Evolutionary conservation across 2,113 vertebrate genomes (phyloP), one percentile per base, ranked within the genome.

Genomic region (Hucho hucho): DNA sequence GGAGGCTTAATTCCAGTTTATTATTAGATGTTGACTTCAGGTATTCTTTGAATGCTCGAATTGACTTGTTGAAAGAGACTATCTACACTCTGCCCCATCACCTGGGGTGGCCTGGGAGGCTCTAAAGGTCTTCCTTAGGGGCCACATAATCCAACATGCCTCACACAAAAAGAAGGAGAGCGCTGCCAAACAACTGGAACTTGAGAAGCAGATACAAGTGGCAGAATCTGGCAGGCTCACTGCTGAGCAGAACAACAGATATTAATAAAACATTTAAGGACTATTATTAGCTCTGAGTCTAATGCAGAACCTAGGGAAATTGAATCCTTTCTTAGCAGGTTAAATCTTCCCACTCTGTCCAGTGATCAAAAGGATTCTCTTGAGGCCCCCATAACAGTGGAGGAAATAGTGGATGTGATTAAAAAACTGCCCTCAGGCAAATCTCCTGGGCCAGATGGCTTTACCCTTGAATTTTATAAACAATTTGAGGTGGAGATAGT

Each of bases 391-490:
- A 72, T 59, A 32, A 59, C 70, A 32, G n/a, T 20, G 29, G 49
- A 61, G 28, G 47, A 69, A 22, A 43, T 69, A 37, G 4, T 29
- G 32, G 18, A 22, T 7, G 74, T 68, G 4, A 70, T 69, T 43
- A 61, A 29, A 29, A 14, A 32, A 24, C 1, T 69, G n/a, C 29
- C 66, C 3, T n/a, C 74, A 25, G 28, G 53, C 20, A 75, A 69
- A 18, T 49, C 53, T 28, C 67, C 28, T 6, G 67, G 74, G 22
- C 26, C 59, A 43, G 76, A 64, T 59, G 76, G 73, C 1, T 72
- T 79, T 7, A 69, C 75, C 6, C 46, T 46, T 20, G 59, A 76
- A 18, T 74, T 83, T 70, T 82, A 76, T 59, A 74, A 66, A 29
- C 24, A 18, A n/a, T 63, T 64, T 58, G 4, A 32, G 4, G 12